These are phyloP conservation scores for Rhinoraja longicauda DNA, from an alignment of 2,797 vertebrate genomes.

Conservation along the genomic window DNA sequence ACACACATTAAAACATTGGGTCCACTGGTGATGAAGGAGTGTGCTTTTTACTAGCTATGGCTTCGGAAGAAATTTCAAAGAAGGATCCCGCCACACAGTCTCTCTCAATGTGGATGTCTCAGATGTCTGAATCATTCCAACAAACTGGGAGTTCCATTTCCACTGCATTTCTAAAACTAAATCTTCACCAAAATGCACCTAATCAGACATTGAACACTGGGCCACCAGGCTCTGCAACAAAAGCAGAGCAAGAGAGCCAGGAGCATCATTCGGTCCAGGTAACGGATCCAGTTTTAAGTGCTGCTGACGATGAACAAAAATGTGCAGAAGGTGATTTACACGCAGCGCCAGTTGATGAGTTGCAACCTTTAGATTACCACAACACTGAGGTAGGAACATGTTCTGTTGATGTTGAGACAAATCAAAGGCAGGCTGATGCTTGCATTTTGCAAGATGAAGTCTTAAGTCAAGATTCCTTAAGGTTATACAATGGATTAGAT, in stretches of 20 bases:
- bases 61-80: constrained; percentile 57
- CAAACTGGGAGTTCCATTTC: constrained; percentile 60
- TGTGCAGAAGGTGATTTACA: background rate
- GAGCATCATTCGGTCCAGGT: background rate
- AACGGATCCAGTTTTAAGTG: background rate
- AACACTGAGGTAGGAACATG: background rate
- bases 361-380: background rate
- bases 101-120: constrained; percentile 66
- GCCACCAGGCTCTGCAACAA: background rate
- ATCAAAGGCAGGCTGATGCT: background rate
- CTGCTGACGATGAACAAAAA: background rate
- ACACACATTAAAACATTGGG: constrained; percentile 49
- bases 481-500: background rate
- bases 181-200: constrained; percentile 47
- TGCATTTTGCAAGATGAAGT: background rate
- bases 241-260: background rate
- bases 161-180: constrained; percentile 52
- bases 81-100: constrained; percentile 54
- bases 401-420: background rate
- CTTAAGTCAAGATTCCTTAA: background rate
- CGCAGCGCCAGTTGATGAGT: background rate
- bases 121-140: constrained; percentile 63
- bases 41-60: constrained; percentile 55
- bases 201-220: background rate
- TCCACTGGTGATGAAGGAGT: constrained; percentile 48